Percentiles rank a stretch among this genome's conserved stretches.
These are phyloP conservation scores for Leptinotarsa juncta DNA, from an alignment of 2,888 invertebrate species.

Conservation along the genomic window DNA sequence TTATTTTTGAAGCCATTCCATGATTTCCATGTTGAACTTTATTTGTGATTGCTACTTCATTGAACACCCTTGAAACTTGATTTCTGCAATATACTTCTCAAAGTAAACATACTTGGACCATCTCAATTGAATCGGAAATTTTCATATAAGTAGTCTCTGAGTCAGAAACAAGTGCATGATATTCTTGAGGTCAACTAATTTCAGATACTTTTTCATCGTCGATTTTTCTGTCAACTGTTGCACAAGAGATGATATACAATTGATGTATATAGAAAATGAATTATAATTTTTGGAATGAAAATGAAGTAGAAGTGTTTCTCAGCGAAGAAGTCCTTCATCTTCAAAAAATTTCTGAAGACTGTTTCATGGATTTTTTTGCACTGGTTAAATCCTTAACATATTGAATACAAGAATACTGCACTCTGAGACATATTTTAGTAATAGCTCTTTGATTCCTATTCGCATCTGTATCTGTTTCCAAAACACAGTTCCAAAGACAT, in stretches of 20 bases:
- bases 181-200: background rate
- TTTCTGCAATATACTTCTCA: background rate
- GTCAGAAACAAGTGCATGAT: background rate
- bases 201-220: too few relatives aligned
- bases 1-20: too few relatives aligned
- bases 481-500: conserved; percentile 14
- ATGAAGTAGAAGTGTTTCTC: background rate
- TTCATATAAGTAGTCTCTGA: background rate
- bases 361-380: conserved; percentile 15
- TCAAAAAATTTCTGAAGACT: conserved; percentile 9
- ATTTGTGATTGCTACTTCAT: background rate
- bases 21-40: background rate
- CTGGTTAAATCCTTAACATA: background rate
- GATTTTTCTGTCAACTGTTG: too few relatives aligned
- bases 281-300: background rate
- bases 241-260: background rate
- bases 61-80: background rate
- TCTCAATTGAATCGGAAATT: background rate
- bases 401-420: background rate
- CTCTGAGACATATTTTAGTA: conserved; percentile 4
- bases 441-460: conserved; percentile 13
- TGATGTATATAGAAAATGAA: background rate
- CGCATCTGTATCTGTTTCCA: background rate
- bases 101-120: background rate
- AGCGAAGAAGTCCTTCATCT: background rate